phyloP scores from a whole-genome alignment of 2,797 vertebrate species.

The Petrocephalus sullivani region DNA sequence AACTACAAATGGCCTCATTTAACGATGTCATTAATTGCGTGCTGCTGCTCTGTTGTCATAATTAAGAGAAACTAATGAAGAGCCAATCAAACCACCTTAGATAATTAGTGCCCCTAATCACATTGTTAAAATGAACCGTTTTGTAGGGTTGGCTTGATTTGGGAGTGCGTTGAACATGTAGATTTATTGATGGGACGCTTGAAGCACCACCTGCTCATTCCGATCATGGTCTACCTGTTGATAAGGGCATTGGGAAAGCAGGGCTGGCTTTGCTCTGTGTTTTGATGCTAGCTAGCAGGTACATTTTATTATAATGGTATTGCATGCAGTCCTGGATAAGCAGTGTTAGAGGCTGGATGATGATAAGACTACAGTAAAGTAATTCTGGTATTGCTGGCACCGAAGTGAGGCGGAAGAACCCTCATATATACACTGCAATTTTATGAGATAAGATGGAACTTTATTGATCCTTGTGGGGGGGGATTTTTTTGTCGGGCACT shows the following conservation, averaged over 20 bases:
- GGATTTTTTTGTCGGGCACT: not conserved
- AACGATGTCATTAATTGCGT: not conserved
- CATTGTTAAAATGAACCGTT: not conserved
- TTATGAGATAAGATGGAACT: not conserved
- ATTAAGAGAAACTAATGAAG: not conserved
- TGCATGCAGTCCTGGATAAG: not conserved
- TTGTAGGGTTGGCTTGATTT: not conserved
- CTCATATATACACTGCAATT: not conserved
- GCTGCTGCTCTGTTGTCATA: not conserved
- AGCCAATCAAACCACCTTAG: slow-evolving; percentile 25
- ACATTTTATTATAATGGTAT: not conserved
- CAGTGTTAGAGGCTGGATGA: not conserved
- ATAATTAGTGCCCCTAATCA: slow-evolving; percentile 14
- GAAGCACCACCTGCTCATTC: not conserved
- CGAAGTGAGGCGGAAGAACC: not conserved
- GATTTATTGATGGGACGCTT: not conserved
- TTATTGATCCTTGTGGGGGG: not conserved
- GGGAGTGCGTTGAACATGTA: not conserved
- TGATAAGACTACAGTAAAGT: not conserved
- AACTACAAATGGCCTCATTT: not conserved
- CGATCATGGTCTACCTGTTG: slow-evolving; percentile 23
- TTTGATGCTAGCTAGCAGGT: not conserved
- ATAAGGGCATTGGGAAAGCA: not conserved
- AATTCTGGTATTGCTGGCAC: not conserved
- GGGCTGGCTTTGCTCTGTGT: not conserved